phyloP scores from a whole-genome alignment of 2,888 invertebrate species.

The Sclerodermus sp. region DNA sequence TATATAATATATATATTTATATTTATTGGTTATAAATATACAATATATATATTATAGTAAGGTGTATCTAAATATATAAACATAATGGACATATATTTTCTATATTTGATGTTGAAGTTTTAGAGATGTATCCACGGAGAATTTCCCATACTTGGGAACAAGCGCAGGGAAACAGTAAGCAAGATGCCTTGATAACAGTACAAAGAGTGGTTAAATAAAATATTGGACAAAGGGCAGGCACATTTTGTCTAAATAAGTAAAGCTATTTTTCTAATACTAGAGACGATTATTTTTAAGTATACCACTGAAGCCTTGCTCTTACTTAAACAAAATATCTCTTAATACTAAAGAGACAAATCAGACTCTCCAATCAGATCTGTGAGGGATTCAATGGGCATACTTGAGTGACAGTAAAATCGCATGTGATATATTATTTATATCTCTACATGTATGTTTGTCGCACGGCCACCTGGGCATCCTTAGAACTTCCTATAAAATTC shows the following conservation, averaged over 20 bases:
- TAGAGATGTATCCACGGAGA: slow-evolving; percentile 51
- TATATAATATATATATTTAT: no score
- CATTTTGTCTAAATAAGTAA: slow-evolving; percentile 57
- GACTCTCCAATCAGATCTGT: slow-evolving; percentile 44
- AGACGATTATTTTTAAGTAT: slow-evolving; percentile 52
- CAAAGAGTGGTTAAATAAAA: slow-evolving; percentile 53
- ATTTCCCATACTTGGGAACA: slow-evolving; percentile 30
- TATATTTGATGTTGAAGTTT: slow-evolving; percentile 58
- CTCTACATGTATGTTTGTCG: slow-evolving; percentile 28
- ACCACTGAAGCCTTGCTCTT: slow-evolving; percentile 58
- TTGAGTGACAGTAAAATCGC: slow-evolving; percentile 42
- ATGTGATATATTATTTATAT: slow-evolving; percentile 31
- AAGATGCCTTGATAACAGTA: slow-evolving; percentile 60
- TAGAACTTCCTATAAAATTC: slow-evolving; percentile 48
- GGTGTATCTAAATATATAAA: slow-evolving; percentile 50
- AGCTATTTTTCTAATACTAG: slow-evolving; percentile 56
- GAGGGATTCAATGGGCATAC: slow-evolving; percentile 57
- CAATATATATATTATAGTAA: slow-evolving; percentile 48
- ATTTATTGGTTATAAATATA: no score
- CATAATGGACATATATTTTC: slow-evolving; percentile 55
- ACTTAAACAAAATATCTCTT: slow-evolving; percentile 39
- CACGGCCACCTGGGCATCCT: slow-evolving; percentile 48
- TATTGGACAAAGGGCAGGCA: slow-evolving; percentile 57
- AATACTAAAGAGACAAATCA: slow-evolving; percentile 24
- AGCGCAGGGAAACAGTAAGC: slow-evolving; percentile 56